These are phyloP conservation scores for Agrochola lota DNA, from an alignment of 2,888 invertebrate species.

Conservation along the genomic window DNA sequence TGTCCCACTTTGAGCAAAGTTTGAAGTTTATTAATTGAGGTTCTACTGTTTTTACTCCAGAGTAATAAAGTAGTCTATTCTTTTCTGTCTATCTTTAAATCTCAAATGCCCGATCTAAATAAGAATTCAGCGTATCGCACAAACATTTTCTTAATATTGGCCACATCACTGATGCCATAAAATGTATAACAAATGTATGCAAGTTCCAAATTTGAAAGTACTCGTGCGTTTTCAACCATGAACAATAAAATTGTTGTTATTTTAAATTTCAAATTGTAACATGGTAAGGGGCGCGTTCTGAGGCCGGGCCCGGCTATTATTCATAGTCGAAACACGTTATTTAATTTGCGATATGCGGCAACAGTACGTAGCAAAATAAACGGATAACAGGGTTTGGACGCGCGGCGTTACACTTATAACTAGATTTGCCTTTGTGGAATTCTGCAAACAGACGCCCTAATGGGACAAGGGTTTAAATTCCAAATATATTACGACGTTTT, in stretches of 20 bases:
- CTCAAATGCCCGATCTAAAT: not conserved
- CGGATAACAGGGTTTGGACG: slow-evolving; percentile 82
- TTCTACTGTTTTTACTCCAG: not conserved
- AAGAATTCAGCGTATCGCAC: not conserved
- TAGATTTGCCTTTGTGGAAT: slow-evolving; percentile 87
- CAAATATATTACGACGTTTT: slow-evolving; percentile 80
- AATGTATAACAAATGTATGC: slow-evolving; percentile 43
- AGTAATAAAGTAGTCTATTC: not conserved
- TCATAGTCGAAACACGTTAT: slow-evolving; percentile 85
- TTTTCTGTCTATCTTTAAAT: not conserved
- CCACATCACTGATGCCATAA: slow-evolving; percentile 42
- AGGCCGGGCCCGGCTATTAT: slow-evolving; percentile 74
- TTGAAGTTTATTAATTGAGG: slow-evolving; percentile 34
- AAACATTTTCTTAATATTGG: slow-evolving; percentile 39
- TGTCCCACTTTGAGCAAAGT: slow-evolving; percentile 18
- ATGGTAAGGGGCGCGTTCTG: slow-evolving; percentile 69
- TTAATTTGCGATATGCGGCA: slow-evolving; percentile 87
- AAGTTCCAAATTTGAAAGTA: slow-evolving; percentile 60
- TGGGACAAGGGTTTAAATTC: slow-evolving; percentile 84
- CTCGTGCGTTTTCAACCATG: slow-evolving; percentile 55
- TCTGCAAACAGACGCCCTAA: slow-evolving; percentile 82
- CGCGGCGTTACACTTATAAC: slow-evolving; percentile 84
- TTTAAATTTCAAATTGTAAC: slow-evolving; percentile 77
- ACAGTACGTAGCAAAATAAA: slow-evolving; percentile 84
- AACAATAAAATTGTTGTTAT: slow-evolving; percentile 71